These are phyloP conservation scores for Synanthedon tipuliformis DNA, from an alignment of 2,888 invertebrate species.

Conservation along the genomic window DNA sequence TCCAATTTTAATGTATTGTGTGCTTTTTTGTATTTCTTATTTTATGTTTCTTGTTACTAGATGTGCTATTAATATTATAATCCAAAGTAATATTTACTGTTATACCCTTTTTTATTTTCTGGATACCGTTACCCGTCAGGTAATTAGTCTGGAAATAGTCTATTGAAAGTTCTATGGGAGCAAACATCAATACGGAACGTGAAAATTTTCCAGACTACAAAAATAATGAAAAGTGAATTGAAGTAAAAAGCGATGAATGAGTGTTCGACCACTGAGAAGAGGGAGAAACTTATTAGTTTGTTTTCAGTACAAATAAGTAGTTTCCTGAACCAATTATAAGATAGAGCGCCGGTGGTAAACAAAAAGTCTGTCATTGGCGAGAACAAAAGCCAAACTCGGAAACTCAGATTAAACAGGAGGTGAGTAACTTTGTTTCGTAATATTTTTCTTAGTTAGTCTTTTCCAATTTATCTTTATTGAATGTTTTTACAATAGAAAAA, in stretches of 20 bases:
- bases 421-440: not conserved
- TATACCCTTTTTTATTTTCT: too few species aligned
- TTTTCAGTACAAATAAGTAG: not conserved
- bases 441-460: not conserved
- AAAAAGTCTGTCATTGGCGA: not conserved
- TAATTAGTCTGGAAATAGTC: not conserved
- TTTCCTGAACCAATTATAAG: conserved; percentile 1
- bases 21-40: too few species aligned
- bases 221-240: not conserved
- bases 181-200: not conserved
- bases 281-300: not conserved
- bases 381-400: not conserved
- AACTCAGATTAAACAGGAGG: not conserved
- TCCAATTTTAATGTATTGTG: too few species aligned
- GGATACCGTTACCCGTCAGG: not conserved
- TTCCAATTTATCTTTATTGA: too few species aligned
- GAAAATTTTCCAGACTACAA: not conserved
- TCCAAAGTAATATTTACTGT: too few species aligned
- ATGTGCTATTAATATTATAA: too few species aligned
- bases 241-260: not conserved
- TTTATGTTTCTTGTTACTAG: too few species aligned
- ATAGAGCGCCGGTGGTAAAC: not conserved
- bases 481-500: too few species aligned
- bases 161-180: not conserved
- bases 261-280: not conserved